phyloP scores from a whole-genome alignment of 2,797 vertebrate species.

The Acipenser oxyrinchus region DNA sequence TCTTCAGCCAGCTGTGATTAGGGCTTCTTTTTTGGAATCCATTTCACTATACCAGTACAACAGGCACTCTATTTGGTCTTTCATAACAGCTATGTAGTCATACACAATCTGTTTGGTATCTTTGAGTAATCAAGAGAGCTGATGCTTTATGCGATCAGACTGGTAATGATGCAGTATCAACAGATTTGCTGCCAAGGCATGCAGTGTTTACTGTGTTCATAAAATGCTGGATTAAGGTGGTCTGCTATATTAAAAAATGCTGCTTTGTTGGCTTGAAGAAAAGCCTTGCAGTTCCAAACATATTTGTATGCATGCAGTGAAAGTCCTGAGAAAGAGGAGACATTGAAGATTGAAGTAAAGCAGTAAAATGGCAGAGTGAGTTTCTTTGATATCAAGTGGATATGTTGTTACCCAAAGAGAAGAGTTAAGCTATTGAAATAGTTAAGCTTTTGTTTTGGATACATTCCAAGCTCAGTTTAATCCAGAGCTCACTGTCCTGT shows the following conservation, averaged over 20 bases:
- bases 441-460: slow-evolving; percentile 9
- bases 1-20: background rate
- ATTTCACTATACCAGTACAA: slow-evolving; percentile 2
- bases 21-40: background rate
- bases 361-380: background rate
- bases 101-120: slow-evolving; percentile 6
- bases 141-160: slow-evolving; percentile 6
- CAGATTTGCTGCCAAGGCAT: slow-evolving; percentile 5
- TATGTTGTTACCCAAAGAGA: background rate
- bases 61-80: slow-evolving; percentile 1
- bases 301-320: background rate
- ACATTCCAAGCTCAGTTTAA: background rate
- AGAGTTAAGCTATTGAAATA: background rate
- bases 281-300: background rate
- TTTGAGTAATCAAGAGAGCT: background rate
- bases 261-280: background rate
- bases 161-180: slow-evolving; percentile 9
- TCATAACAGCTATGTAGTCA: background rate
- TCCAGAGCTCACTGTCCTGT: background rate
- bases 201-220: slow-evolving; percentile 3
- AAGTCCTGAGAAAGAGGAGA: background rate
- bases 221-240: slow-evolving; percentile 10
- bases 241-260: too few species aligned
- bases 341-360: background rate
- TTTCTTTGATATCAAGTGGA: background rate